These are phyloP conservation scores for Cordylochernes scorpioides DNA, from an alignment of 2,888 invertebrate species.

Conservation along the genomic window DNA sequence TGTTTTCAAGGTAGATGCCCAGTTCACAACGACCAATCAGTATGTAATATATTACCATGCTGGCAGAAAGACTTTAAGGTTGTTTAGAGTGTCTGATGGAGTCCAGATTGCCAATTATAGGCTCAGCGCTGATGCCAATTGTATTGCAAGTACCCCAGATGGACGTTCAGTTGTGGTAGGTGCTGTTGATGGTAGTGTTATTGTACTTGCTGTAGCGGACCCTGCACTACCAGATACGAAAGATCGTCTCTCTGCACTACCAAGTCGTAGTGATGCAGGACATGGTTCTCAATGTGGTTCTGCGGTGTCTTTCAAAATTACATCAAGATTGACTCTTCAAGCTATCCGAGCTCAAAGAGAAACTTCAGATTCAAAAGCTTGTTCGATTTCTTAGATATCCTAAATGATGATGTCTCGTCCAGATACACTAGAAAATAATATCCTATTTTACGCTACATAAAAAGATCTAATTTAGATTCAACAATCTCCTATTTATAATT, in stretches of 20 bases:
- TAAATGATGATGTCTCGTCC: too few relatives aligned
- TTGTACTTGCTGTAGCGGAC: constrained; percentile 56
- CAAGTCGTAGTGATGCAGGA: constrained; percentile 33
- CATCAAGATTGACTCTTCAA: too few relatives aligned
- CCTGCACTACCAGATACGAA: constrained; percentile 35
- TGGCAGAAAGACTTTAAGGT: constrained; percentile 69
- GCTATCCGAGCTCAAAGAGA: too few relatives aligned
- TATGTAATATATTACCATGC: constrained; percentile 92
- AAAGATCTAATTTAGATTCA: too few relatives aligned
- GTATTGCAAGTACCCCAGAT: constrained; percentile 55
- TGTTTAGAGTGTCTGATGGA: constrained; percentile 69
- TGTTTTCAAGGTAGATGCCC: constrained; percentile 77
- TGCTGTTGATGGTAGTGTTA: constrained; percentile 75
- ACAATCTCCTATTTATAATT: too few relatives aligned
- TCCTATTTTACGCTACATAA: too few relatives aligned
- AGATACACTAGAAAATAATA: too few relatives aligned
- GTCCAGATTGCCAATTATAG: constrained; percentile 74
- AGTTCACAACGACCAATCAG: constrained; percentile 74
- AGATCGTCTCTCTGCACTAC: constrained; percentile 35
- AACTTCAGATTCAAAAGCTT: too few relatives aligned
- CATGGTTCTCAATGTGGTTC: not conserved
- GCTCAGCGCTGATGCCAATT: constrained; percentile 57
- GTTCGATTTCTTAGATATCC: too few relatives aligned
- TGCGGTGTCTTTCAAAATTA: too few relatives aligned
- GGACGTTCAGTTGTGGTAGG: constrained; percentile 42